Base-by-base conservation (phyloP, 2,888 invertebrate genomes). In the Harpalus rubripes region DNA sequence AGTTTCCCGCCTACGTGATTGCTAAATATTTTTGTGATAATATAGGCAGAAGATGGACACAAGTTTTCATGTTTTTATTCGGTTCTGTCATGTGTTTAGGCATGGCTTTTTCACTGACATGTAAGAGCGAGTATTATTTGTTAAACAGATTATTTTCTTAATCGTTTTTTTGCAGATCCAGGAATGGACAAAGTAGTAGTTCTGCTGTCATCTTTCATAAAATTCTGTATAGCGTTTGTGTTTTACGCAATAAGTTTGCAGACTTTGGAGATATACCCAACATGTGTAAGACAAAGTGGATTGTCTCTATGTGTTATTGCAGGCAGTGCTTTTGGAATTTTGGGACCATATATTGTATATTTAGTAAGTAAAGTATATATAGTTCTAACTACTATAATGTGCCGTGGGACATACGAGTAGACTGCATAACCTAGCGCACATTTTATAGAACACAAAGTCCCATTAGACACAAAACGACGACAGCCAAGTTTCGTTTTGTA, bases 191-290 rank as follows among this genome's bases (percentile, higher is more conserved):
- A 16, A 2, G n/a, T 26, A 74, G 5, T 74, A 44, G 18, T 44
- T 6, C n/a, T 16, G 7, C 15, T 93, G 72, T 90, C 92, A 8
- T 90, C 93, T 39, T 89, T 92, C 39, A 91, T 92, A 85, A 93
- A 93, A 88, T 91, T 94, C 86, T 90, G 91, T 26, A 91, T 93
- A 82, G 93, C 93, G 3, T 88, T 94, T 26, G 91, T 93, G 6
- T 94, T 93, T 89, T 94, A 94, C 87, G 91, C 93, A 16, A 92
- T 93, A 32, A 93, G 92, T 88, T 90, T 95, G 81, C 93, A 95
- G 86, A 93, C 93, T 84, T 92, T 95, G 89, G 95, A 95, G 90
- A 91, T 94, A 18, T 95, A 94, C 89, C 95, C 95, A 12, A 95
- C 95, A 0, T 93, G 93, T 87, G 90, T 95, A 44, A 91, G 95